Evolutionary conservation across 2,797 vertebrate genomes (phyloP).

Genomic region (Pelobates cultripes): DNA sequence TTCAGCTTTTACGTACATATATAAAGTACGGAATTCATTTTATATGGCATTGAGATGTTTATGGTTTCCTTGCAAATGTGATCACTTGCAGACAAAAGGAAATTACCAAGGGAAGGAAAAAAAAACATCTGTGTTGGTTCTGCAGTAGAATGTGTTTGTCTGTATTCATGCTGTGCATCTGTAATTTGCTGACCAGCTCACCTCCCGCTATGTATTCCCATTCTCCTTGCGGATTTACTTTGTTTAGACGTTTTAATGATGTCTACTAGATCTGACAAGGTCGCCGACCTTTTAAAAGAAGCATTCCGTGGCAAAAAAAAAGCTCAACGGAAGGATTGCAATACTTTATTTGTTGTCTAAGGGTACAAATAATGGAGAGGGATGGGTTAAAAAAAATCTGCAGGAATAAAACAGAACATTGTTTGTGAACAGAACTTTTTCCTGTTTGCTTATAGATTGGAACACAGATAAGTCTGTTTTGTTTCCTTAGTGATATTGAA

Average conservation of each 20-base stretch:
- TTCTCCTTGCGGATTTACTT: slow-evolving; percentile 27
- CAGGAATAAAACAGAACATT: slow-evolving; percentile 58
- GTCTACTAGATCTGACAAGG: background rate
- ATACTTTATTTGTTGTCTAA: slow-evolving; percentile 34
- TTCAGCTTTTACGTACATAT: no score
- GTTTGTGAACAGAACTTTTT: slow-evolving; percentile 51
- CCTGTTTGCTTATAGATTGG: slow-evolving; percentile 60
- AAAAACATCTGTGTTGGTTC: slow-evolving; percentile 20
- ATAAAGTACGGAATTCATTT: no score
- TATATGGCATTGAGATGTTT: background rate
- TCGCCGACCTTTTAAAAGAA: slow-evolving; percentile 34
- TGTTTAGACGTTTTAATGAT: slow-evolving; percentile 43
- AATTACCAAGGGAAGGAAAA: slow-evolving; percentile 37
- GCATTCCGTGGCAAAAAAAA: slow-evolving; percentile 26
- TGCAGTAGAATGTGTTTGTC: slow-evolving; percentile 17
- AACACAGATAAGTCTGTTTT: slow-evolving; percentile 72
- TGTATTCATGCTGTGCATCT: slow-evolving; percentile 37
- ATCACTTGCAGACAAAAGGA: slow-evolving; percentile 22
- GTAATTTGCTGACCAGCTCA: background rate
- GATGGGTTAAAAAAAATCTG: slow-evolving; percentile 49
- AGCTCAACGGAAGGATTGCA: background rate
- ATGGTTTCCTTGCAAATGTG: slow-evolving; percentile 25
- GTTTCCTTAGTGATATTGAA: slow-evolving; percentile 73
- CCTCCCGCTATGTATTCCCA: background rate
- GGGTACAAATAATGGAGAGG: background rate